Evolutionary conservation across 1,140 invertebrate species (phyloP).

Genomic region (Heliothis virescens): DNA sequence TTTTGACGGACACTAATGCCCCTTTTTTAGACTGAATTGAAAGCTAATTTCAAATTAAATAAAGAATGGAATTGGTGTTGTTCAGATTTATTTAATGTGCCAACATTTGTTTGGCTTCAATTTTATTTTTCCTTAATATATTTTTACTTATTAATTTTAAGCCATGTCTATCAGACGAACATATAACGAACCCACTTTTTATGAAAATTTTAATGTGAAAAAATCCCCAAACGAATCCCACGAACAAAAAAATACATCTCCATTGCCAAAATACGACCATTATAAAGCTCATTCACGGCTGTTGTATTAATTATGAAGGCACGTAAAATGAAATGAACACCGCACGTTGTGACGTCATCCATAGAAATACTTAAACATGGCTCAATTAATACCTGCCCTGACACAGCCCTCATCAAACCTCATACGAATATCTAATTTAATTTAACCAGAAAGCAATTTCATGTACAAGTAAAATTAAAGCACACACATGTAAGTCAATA

Average conservation of each 20-base stretch:
- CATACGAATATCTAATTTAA: slow-evolving; percentile 75
- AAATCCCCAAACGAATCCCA: too few relatives aligned
- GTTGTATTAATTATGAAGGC: slow-evolving; percentile 41
- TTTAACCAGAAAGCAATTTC: slow-evolving; percentile 74
- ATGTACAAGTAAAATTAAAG: slow-evolving; percentile 64
- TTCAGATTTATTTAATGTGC: slow-evolving; percentile 5
- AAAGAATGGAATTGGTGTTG: background rate
- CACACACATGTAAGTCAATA: slow-evolving; percentile 46
- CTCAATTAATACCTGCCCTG: slow-evolving; percentile 66
- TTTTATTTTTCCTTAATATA: background rate
- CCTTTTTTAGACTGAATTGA: slow-evolving; percentile 12
- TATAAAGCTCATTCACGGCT: slow-evolving; percentile 9
- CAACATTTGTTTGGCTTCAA: background rate
- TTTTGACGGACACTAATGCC: slow-evolving; percentile 3
- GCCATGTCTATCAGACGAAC: too few relatives aligned
- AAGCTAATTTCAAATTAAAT: slow-evolving; percentile 7
- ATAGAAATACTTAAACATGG: slow-evolving; percentile 51
- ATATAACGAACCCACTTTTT: too few relatives aligned
- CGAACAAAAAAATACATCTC: background rate
- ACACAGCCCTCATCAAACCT: slow-evolving; percentile 63
- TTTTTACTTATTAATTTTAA: background rate
- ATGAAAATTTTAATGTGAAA: too few relatives aligned
- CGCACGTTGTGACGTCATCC: slow-evolving; percentile 44
- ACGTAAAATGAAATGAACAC: slow-evolving; percentile 41
- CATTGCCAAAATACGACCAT: background rate